phyloP scores from a whole-genome alignment of 2,113 vertebrate species.

The Limanda limanda region DNA sequence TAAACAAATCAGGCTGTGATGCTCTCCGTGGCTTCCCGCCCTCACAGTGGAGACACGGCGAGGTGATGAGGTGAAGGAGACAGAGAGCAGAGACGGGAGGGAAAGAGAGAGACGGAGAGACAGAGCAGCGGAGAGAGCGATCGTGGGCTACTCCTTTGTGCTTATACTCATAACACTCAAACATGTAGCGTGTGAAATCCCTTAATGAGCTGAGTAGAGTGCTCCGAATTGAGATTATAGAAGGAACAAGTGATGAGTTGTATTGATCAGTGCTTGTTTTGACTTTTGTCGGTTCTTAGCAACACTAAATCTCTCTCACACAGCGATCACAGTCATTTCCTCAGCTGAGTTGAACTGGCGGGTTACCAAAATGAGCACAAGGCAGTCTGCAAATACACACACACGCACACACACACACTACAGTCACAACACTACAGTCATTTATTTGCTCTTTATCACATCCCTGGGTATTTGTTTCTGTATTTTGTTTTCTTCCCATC shows the following conservation, averaged over 20 bases:
- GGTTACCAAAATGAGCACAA: slow-evolving; percentile 69
- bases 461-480: slow-evolving; percentile 33
- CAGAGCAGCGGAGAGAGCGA: slow-evolving; percentile 40
- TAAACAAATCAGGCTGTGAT: slow-evolving; percentile 68
- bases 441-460: slow-evolving; percentile 49
- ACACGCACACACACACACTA: no score
- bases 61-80: slow-evolving; percentile 81
- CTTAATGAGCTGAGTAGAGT: slow-evolving; percentile 64
- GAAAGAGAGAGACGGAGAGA: slow-evolving; percentile 6
- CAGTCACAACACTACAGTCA: slow-evolving; percentile 41
- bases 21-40: slow-evolving; percentile 50
- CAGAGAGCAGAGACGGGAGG: slow-evolving; percentile 66
- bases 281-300: slow-evolving; percentile 57
- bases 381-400: slow-evolving; percentile 49
- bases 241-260: slow-evolving; percentile 65
- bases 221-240: slow-evolving; percentile 44
- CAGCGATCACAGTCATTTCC: slow-evolving; percentile 66
- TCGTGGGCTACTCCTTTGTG: slow-evolving; percentile 19
- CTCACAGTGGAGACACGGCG: slow-evolving; percentile 55
- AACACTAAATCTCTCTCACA: slow-evolving; percentile 66
- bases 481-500: slow-evolving; percentile 5
- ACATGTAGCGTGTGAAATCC: slow-evolving; percentile 56
- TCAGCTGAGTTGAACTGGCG: slow-evolving; percentile 77
- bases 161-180: slow-evolving; percentile 34
- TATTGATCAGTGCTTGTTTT: slow-evolving; percentile 53